phyloP scores from a whole-genome alignment of 2,113 vertebrate species.

The Lepus americanus region DNA sequence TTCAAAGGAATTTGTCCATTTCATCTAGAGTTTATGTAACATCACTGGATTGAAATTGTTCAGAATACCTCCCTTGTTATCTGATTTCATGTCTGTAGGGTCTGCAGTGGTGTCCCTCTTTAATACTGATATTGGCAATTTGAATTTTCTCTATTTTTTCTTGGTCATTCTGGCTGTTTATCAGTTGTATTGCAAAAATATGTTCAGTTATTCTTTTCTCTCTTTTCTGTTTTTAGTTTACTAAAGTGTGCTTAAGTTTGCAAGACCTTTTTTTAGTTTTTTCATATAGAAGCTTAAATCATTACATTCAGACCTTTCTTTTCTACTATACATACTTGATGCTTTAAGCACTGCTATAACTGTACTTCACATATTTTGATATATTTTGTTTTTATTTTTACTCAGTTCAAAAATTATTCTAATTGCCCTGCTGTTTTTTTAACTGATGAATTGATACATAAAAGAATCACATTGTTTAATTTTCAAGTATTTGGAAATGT shows the following conservation, averaged over 20 bases:
- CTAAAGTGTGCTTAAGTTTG: neutral
- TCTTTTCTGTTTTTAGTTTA: constrained; percentile 45
- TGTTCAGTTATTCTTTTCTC: constrained; percentile 25
- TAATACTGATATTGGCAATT: neutral
- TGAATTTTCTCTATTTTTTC: neutral
- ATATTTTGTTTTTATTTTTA: neutral
- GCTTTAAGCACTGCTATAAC: neutral
- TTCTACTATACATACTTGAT: neutral
- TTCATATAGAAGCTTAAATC: neutral
- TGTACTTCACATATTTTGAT: neutral
- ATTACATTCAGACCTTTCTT: constrained; percentile 34
- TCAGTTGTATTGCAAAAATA: neutral
- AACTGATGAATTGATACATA: neutral
- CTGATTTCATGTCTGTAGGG: neutral
- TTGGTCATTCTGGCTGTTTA: constrained; percentile 10
- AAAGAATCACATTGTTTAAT: constrained; percentile 10
- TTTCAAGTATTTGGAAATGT: neutral
- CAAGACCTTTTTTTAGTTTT: constrained; percentile 21
- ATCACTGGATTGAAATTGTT: constrained; percentile 11
- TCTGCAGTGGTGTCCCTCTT: neutral
- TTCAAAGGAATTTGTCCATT: constrained; percentile 47
- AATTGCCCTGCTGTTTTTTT: constrained; percentile 34
- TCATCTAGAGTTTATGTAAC: neutral
- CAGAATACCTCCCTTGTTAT: neutral
- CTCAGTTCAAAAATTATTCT: constrained; percentile 34